Base-by-base conservation (phyloP, 2,113 vertebrate genomes). In the Cyprinodon tularosa region DNA sequence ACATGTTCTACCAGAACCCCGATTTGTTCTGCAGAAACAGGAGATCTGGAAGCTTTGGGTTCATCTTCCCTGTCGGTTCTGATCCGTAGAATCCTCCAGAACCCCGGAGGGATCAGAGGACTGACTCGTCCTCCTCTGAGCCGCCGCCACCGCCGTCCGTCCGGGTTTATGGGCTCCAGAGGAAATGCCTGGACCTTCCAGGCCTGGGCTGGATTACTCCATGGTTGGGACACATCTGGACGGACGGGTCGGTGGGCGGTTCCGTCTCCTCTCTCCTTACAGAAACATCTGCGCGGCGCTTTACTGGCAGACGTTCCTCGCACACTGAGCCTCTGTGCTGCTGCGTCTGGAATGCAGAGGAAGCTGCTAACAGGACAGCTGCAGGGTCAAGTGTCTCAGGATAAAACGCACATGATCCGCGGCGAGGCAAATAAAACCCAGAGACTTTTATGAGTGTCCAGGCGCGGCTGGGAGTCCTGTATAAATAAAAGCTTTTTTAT, bases 161-260 rank as follows among this genome's bases (percentile, higher is more conserved):
- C 72, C 12, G 5, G 3, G 62, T 48, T 36, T 10, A 12, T 20
- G 68, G 66, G 70, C 72, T 48, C 62, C 29, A 76, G 81, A 87
- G 86, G 89, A 90, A 89, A 85, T 83, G 71, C 75, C 85, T 88
- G 80, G 74, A 85, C 87, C 90, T 76, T 42, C 0, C n/a, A 68
- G 77, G 84, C 64, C 87, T 90, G 89, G 4, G 42, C 42, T 74
- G 85, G 74, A 85, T 90, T 85, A 86, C 1, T 57, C 45, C 71
- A 48, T 6, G 2, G 37, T 40, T 59, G 17, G 38, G 38, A 69
- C 39, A 39, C 81, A 88, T 88, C 89, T 91, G 88, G 84, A 84
- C 74, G 68, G 72, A 50, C 3, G 75, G 44, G 4, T 42, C 36
- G 11, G 40, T 62, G 4, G 72, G 7, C n/a, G 72, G 60, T 3